Conservation (phyloP, 2,888 invertebrate species). For the Melitaea athalia region DNA sequence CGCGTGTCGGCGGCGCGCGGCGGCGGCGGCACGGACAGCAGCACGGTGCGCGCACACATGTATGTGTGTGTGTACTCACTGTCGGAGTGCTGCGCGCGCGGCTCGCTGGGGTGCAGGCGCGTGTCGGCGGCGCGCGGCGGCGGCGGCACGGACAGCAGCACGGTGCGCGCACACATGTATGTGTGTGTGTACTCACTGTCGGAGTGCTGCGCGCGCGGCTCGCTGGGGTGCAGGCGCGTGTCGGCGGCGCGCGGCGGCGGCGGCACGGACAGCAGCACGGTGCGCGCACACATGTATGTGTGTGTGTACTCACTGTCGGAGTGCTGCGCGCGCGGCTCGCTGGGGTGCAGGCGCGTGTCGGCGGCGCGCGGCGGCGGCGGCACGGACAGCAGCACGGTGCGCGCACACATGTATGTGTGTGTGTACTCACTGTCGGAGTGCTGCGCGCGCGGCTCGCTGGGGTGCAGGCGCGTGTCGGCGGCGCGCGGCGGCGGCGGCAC, state of each 20-base stretch:
- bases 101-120: conserved; percentile 40
- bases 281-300: conserved; percentile 82
- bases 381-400: conserved; percentile 85
- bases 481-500: conserved; percentile 68
- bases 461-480: conserved; percentile 55
- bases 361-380: conserved; percentile 67
- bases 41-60: conserved; percentile 86
- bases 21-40: conserved; percentile 77
- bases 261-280: conserved; percentile 83
- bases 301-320: conserved; percentile 82
- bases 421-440: conserved; percentile 84
- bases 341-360: conserved; percentile 39
- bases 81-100: conserved; percentile 78
- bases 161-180: conserved; percentile 85
- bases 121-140: conserved; percentile 65
- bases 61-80: conserved; percentile 68
- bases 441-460: conserved; percentile 40
- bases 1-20: conserved; percentile 65
- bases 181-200: conserved; percentile 78
- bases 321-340: conserved; percentile 54
- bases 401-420: conserved; percentile 70
- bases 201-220: conserved; percentile 67
- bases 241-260: conserved; percentile 66
- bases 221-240: conserved; percentile 39
- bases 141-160: conserved; percentile 82